Conservation (phyloP, 1,140 invertebrate genomes). For the Chlorops oryzae region DNA sequence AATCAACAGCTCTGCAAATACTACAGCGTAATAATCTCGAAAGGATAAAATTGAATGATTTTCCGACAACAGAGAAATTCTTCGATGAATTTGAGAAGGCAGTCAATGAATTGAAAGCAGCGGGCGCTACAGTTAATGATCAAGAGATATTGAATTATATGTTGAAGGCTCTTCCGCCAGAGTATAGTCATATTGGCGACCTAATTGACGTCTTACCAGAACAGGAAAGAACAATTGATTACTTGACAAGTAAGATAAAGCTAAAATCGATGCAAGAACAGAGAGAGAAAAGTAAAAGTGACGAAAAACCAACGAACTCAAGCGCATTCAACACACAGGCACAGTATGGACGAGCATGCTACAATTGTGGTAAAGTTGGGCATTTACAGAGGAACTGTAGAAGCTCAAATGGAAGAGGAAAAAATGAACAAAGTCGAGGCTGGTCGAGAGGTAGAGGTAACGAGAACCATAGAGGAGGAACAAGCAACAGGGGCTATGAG, state of each 20-base stretch:
- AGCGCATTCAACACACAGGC: conserved; percentile 2
- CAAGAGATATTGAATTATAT: conserved; percentile 35
- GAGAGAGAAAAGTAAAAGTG: not conserved
- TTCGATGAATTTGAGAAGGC: conserved; percentile 35
- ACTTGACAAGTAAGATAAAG: conserved; percentile 1
- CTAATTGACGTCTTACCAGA: conserved; percentile 14
- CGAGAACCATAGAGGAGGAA: too few species aligned
- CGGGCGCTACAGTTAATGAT: conserved; percentile 27
- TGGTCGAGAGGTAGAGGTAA: not conserved
- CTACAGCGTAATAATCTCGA: conserved; percentile 27
- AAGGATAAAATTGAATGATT: conserved; percentile 27
- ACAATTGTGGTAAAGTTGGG: conserved; percentile 1
- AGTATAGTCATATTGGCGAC: conserved; percentile 28
- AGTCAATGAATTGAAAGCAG: conserved; percentile 28
- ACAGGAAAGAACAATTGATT: not conserved
- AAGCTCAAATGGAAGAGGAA: not conserved
- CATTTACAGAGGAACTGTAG: not conserved
- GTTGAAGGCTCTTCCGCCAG: conserved; percentile 24
- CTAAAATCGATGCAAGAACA: not conserved
- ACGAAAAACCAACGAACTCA: not conserved
- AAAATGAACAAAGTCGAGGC: not conserved
- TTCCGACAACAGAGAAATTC: conserved; percentile 15
- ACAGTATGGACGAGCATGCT: not conserved
- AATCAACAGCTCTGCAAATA: conserved; percentile 32
- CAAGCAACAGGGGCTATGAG: not conserved